Evolutionary conservation across 2,797 vertebrate species (phyloP), one percentile per base, ranked within the genome.

Genomic region (Acanthiza pusilla): DNA sequence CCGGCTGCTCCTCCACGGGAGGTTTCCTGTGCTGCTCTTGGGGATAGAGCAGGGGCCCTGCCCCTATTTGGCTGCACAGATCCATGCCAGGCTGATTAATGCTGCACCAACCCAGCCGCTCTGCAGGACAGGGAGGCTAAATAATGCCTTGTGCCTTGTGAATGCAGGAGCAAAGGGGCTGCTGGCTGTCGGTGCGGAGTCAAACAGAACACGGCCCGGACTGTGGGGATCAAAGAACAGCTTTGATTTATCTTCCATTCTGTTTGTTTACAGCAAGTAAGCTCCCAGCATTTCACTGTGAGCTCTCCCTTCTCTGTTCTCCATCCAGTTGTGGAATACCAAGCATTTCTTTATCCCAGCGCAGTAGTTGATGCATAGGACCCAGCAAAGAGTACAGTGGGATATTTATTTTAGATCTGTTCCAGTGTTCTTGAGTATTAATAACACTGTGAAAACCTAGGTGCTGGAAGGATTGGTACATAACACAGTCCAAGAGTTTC

Each of bases 371-470:
- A 83, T 75, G 70, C 34, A 45, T 62, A 84, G 77, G 90, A 82
- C 21, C 10, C 48, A 61, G 71, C 0, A 2, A 87, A 92, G 42
- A 66, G 57, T 74, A 85, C 53, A 68, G 82, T 66, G 76, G 48
- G 53, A 86, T 85, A 70, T 95, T 89, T 83, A 88, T 85, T 88
- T 90, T 89, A 82, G 81, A 74, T 71, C 67, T 75, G 34, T 85
- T 94, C 67, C 61, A 85, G 70, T 91, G 73, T 72, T 94, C 73
- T 60, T 76, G 55, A 82, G 77, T 87, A 91, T 77, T 93, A 92
- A 88, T 92, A 91, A 87, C n/a, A 2, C 82, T 91, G 66, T 93
- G 92, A 83, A 95, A 95, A 81, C 58, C 60, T 89, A 95, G 54
- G 62, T 91, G 93, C 63, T 95, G 67, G 48, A 87, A 93, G 58